A percentile compares a stretch with the other conserved stretches of the same genome.
These are phyloP conservation scores for Chamaea fasciata DNA, from an alignment of 2,113 vertebrate species.

Conservation along the genomic window DNA sequence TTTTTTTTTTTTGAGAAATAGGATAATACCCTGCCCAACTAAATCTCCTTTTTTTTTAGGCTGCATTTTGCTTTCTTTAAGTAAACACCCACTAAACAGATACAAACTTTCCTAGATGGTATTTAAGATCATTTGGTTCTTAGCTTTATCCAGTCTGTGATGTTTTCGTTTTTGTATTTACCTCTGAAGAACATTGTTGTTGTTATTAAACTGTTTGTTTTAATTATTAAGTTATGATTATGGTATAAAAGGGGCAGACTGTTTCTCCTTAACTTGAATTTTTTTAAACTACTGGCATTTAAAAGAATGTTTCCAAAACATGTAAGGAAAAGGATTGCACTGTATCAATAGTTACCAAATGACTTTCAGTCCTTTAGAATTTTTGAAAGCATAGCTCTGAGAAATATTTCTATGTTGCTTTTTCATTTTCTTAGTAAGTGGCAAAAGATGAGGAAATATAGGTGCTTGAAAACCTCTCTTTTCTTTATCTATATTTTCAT, in stretches of 20 bases:
- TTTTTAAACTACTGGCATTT: neutral
- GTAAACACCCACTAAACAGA: neutral
- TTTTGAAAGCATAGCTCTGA: neutral
- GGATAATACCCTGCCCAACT: neutral
- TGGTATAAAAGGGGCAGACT: neutral
- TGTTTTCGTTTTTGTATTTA: neutral
- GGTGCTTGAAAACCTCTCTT: neutral
- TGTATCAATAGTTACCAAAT: neutral
- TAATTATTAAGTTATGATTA: neutral
- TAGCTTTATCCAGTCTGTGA: neutral
- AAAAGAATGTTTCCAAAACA: neutral
- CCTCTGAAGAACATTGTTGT: neutral
- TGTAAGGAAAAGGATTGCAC: neutral
- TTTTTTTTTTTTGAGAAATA: neutral
- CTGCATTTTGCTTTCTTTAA: neutral
- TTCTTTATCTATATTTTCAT: neutral
- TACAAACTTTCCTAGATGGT: neutral
- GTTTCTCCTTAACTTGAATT: neutral
- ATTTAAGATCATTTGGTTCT: neutral
- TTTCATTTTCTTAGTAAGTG: neutral
- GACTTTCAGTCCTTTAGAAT: neutral
- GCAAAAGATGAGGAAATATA: neutral
- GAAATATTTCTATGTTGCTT: neutral
- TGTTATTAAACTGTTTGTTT: neutral
- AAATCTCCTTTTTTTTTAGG: neutral